Evolutionary conservation across 1,140 invertebrate genomes (phyloP), one percentile per base, ranked within the genome.

Genomic region (Zaprionus gabonicus): DNA sequence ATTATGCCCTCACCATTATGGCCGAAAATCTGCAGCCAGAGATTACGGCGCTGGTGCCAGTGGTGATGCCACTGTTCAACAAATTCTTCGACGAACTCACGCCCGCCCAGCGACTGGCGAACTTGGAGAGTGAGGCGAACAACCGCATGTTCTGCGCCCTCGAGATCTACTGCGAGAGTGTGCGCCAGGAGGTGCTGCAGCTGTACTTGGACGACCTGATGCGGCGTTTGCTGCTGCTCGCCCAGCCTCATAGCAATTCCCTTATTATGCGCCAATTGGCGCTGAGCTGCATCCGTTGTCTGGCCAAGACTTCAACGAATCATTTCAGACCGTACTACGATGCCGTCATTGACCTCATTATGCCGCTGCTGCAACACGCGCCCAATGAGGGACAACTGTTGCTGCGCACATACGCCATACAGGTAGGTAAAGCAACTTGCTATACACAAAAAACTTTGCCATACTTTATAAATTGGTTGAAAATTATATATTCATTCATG

Each of bases 11-110:
- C 7, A 6, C 72, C 38, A 36, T 60, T 4, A 64, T 78, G 41
- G 76, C 67, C 25, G 62, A 75, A 15, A 49, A 60, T 13, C 53
- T 78, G 2, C 66, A 75, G 20, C 76, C 76, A 5, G 66, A 78
- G 44, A 76, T 78, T 0, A 76, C 76, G 9, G 38, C 17, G 1
- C 34, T 65, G 38, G 72, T 62, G 17, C 34, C 31, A 0, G 31
- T 31, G 0, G n/a, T 78, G 1, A 12, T 78, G 46, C 60, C 59
- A 0, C 41, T 78, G 7, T 78, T 78, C 34, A 15, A 31, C 4
- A 9, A 53, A 0, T 78, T 49, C 13, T 23, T 78, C 13, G 66
- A 70, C 1, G 38, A 55, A 3, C 28, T 71, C 10, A n/a, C 60
- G 1, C 36, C 41, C 0, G 34, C 25, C 1, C 46, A 60, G 38